phyloP scores from a whole-genome alignment of 2,888 invertebrate species.

The Oligia strigilis region DNA sequence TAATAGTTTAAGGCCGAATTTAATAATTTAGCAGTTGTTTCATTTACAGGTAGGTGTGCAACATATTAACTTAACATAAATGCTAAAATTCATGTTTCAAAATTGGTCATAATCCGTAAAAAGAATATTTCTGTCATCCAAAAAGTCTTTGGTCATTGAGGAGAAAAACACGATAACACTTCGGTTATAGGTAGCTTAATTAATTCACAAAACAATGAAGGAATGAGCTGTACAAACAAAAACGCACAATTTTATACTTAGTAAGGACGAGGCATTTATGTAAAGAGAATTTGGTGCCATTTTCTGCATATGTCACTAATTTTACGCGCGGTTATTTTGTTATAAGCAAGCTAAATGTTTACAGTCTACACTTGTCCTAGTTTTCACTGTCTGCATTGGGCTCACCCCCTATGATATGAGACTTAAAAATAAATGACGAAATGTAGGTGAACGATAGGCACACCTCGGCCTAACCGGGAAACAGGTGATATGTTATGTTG shows the following conservation, averaged over 20 bases:
- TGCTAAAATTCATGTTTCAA: background rate
- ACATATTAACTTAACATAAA: slow-evolving; percentile 7
- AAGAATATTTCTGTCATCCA: background rate
- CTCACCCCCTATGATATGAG: no score
- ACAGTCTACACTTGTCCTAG: background rate
- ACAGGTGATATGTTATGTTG: background rate
- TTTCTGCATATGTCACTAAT: background rate
- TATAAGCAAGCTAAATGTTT: background rate
- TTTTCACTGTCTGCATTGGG: background rate
- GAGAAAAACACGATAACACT: no score
- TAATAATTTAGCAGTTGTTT: slow-evolving; percentile 17
- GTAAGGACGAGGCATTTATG: slow-evolving; percentile 22
- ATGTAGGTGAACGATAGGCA: no score
- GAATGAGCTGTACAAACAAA: background rate
- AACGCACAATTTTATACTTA: slow-evolving; percentile 37
- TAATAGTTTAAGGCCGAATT: slow-evolving; percentile 36
- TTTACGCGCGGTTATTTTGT: background rate
- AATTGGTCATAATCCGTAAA: background rate
- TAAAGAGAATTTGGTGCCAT: background rate
- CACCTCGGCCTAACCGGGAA: no score
- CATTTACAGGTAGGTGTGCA: slow-evolving; percentile 5
- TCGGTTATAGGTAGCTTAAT: background rate
- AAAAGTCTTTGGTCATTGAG: no score
- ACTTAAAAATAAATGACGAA: background rate
- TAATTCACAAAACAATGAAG: slow-evolving; percentile 4